Evolutionary conservation across 2,113 vertebrate genomes (phyloP).

Genomic region (Tapirus terrestris): DNA sequence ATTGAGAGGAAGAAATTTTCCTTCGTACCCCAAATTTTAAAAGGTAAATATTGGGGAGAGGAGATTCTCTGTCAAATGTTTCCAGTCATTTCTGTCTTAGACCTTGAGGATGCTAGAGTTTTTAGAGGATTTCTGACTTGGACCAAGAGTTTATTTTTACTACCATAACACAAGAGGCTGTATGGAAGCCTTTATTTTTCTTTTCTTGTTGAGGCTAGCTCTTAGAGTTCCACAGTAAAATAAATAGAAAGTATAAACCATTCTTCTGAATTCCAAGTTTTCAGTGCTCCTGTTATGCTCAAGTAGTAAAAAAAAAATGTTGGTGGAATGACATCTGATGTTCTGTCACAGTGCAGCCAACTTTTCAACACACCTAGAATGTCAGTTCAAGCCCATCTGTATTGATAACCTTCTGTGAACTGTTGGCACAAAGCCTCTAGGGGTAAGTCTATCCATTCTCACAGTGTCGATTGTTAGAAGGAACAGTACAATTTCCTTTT

Average conservation of each 20-base stretch:
- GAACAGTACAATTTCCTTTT: background rate
- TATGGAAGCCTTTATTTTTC: background rate
- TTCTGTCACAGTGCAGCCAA: background rate
- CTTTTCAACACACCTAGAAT: conserved; percentile 1
- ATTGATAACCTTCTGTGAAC: background rate
- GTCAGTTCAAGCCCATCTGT: background rate
- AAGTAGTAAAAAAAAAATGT: background rate
- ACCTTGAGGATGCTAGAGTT: background rate
- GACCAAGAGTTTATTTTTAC: background rate
- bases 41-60: background rate
- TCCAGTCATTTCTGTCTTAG: background rate
- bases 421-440: background rate
- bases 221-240: background rate
- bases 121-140: background rate
- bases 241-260: background rate
- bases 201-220: background rate
- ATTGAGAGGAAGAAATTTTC: background rate
- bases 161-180: background rate
- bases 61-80: background rate
- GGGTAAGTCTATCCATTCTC: background rate
- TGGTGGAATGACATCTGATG: background rate
- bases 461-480: background rate
- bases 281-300: background rate
- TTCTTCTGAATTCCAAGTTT: background rate
- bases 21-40: background rate